Percentiles rank a stretch among this genome's conserved stretches.
Conservation (phyloP, 2,888 invertebrate genomes). For the Erannis defoliaria region DNA sequence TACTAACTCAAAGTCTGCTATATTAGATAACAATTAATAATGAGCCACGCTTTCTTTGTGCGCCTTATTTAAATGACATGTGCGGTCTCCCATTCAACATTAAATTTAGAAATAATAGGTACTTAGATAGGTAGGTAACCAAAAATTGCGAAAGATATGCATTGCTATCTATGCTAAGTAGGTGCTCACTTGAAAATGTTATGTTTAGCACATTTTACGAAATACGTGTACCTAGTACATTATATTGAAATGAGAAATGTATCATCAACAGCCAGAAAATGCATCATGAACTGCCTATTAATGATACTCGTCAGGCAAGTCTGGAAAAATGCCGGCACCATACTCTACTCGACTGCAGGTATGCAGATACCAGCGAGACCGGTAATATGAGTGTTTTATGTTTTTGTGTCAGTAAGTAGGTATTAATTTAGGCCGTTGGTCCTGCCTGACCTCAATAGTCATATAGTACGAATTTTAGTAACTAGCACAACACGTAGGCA, state of each 20-base stretch:
- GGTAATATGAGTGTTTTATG: background rate
- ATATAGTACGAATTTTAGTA: background rate
- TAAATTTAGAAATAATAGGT: background rate
- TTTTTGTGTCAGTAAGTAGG: background rate
- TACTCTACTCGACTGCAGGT: background rate
- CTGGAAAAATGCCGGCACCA: background rate
- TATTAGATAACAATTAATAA: constrained; percentile 5
- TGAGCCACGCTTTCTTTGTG: background rate
- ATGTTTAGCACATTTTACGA: background rate
- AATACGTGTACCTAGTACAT: no score
- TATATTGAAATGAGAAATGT: no score
- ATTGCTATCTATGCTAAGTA: no score
- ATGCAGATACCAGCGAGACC: background rate
- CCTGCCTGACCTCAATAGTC: background rate
- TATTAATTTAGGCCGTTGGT: constrained; percentile 10
- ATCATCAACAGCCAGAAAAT: no score
- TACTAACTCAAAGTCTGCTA: constrained; percentile 1
- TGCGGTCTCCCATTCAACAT: background rate
- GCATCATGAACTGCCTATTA: constrained; percentile 1
- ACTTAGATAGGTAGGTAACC: background rate
- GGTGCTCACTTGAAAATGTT: background rate
- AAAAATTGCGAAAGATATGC: no score
- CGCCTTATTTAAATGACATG: background rate
- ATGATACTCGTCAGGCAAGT: constrained; percentile 8
- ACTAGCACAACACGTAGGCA: background rate